These are phyloP conservation scores for Platerodrilus igneus DNA, from an alignment of 2,888 invertebrate species.

Conservation along the genomic window DNA sequence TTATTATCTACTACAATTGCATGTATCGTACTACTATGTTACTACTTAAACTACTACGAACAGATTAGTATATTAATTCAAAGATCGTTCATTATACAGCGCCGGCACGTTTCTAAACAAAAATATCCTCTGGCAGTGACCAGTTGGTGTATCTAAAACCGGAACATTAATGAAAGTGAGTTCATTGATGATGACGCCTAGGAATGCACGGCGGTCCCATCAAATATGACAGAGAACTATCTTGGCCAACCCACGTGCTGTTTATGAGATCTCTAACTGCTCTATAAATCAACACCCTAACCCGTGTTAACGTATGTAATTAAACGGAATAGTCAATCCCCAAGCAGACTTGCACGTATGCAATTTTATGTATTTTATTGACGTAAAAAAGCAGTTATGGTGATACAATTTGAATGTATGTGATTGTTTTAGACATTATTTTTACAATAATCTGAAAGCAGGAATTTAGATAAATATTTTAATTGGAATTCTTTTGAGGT, in stretches of 20 bases:
- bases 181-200: slow-evolving; percentile 39
- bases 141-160: slow-evolving; percentile 16
- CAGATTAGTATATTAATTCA: not conserved
- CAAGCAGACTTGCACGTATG: slow-evolving; percentile 29
- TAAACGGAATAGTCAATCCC: slow-evolving; percentile 44
- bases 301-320: slow-evolving; percentile 47
- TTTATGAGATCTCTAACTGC: slow-evolving; percentile 54
- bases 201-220: slow-evolving; percentile 45
- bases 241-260: slow-evolving; percentile 48
- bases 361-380: no score
- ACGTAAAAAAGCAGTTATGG: no score
- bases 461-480: no score
- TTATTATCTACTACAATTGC: no score
- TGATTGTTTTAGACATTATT: no score
- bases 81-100: not conserved
- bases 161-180: slow-evolving; percentile 32
- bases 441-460: no score
- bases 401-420: slow-evolving; percentile 28
- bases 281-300: slow-evolving; percentile 53
- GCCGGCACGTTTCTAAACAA: not conserved
- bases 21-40: no score
- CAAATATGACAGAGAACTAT: slow-evolving; percentile 49
- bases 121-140: not conserved
- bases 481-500: no score
- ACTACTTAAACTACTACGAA: no score